phyloP scores from a whole-genome alignment of 2,797 vertebrate species.

The Threskiornis aethiopicus region DNA sequence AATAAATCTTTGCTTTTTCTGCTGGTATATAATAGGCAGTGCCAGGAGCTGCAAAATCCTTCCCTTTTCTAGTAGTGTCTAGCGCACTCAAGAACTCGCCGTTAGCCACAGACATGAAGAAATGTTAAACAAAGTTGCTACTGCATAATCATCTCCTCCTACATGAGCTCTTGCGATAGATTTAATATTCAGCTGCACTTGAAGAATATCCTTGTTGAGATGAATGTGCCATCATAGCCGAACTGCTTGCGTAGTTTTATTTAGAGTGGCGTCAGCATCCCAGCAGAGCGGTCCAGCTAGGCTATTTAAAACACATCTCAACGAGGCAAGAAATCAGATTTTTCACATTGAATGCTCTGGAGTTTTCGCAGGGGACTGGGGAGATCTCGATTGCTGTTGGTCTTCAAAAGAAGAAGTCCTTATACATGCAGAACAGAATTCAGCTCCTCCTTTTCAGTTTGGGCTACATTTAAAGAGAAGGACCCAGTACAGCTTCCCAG shows the following conservation, averaged over 20 bases:
- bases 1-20: constrained; percentile 69
- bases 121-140: constrained; percentile 56
- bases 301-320: background rate
- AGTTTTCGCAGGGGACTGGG: background rate
- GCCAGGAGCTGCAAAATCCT: constrained; percentile 74
- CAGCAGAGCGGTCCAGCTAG: background rate
- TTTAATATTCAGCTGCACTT: constrained; percentile 17
- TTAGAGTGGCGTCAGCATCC: background rate
- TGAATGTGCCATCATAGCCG: background rate
- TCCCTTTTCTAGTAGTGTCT: constrained; percentile 80
- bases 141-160: constrained; percentile 41
- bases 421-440: background rate
- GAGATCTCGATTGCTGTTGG: rapidly evolving
- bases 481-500: background rate
- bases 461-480: background rate
- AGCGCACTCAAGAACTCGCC: background rate
- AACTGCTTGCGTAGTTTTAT: background rate
- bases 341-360: background rate
- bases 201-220: constrained; percentile 30
- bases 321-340: background rate
- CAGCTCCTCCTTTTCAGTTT: background rate
- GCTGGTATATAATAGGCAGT: constrained; percentile 36
- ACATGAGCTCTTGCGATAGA: background rate
- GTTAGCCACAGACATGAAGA: constrained; percentile 21
- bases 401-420: background rate